A percentile compares a stretch with the other conserved stretches of the same genome.
These are phyloP conservation scores for Dendronephthya gigantea DNA, from an alignment of 64 coral and sea anemone genomes.

Conservation along the genomic window DNA sequence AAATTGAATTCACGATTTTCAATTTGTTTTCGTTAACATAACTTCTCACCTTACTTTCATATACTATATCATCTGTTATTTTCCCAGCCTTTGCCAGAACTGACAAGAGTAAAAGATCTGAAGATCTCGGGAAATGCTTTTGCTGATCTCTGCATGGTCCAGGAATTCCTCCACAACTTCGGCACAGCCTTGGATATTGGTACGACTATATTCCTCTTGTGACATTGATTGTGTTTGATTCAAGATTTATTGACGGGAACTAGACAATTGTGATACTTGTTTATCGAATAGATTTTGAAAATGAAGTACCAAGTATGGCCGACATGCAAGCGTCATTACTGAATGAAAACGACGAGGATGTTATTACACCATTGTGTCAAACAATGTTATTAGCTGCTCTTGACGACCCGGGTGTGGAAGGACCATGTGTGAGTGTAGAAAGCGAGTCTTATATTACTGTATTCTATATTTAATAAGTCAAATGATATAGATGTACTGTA, in stretches of 20 bases:
- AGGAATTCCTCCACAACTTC: constrained; percentile 96
- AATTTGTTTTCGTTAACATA: too few relatives aligned
- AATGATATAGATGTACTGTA: too few relatives aligned
- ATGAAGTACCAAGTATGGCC: constrained; percentile 61
- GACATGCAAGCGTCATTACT: constrained; percentile 89
- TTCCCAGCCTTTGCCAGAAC: constrained; percentile 54
- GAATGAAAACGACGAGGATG: constrained; percentile 76
- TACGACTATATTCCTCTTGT: not conserved
- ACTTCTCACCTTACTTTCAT: too few relatives aligned
- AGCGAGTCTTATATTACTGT: too few relatives aligned
- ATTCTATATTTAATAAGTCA: too few relatives aligned
- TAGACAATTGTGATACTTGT: not conserved
- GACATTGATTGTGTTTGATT: too few relatives aligned
- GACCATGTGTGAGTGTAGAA: constrained; percentile 67
- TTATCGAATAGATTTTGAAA: constrained; percentile 41
- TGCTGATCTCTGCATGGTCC: constrained; percentile 87
- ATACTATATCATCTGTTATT: too few relatives aligned
- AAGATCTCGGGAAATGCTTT: constrained; percentile 75
- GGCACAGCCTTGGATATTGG: constrained; percentile 78
- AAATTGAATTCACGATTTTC: too few relatives aligned
- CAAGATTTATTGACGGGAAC: not conserved
- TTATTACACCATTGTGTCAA: constrained; percentile 72
- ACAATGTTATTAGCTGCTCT: constrained; percentile 55
- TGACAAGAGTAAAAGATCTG: constrained; percentile 46
- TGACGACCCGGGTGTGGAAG: constrained; percentile 79